A percentile compares a stretch with the other conserved stretches of the same genome.
Conservation (phyloP, 2,888 invertebrate species). For the Chloroclysta siterata region DNA sequence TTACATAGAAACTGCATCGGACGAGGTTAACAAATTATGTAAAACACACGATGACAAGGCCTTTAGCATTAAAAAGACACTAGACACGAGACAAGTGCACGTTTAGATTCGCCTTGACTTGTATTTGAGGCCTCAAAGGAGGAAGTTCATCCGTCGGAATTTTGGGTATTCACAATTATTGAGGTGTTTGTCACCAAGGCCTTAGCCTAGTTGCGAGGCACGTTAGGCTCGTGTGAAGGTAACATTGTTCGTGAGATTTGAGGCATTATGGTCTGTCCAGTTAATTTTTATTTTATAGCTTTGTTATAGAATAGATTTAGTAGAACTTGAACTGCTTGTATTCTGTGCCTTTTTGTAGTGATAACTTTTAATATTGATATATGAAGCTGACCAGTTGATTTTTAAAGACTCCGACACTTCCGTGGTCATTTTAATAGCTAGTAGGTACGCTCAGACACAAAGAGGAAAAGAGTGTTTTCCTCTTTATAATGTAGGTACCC, state of each 20-base stretch:
- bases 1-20: slow-evolving; percentile 56
- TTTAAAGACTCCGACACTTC: no score
- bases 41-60: slow-evolving; percentile 73
- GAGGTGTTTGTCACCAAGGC: slow-evolving; percentile 50
- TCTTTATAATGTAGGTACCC: no score
- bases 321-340: no score
- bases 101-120: slow-evolving; percentile 71
- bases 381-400: no score
- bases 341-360: no score
- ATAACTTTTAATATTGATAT: no score
- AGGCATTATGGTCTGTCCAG: slow-evolving; percentile 1
- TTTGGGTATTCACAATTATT: slow-evolving; percentile 63
- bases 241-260: slow-evolving; percentile 26
- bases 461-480: neutral
- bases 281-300: neutral
- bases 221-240: slow-evolving; percentile 28
- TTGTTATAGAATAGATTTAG: no score
- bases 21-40: slow-evolving; percentile 68
- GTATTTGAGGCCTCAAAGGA: slow-evolving; percentile 59
- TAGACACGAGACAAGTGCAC: slow-evolving; percentile 50
- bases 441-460: neutral
- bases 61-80: slow-evolving; percentile 61
- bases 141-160: slow-evolving; percentile 68
- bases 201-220: slow-evolving; percentile 33
- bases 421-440: neutral